Conservation (phyloP, 2,113 vertebrate genomes). For the Trematocara stigmaticum region DNA sequence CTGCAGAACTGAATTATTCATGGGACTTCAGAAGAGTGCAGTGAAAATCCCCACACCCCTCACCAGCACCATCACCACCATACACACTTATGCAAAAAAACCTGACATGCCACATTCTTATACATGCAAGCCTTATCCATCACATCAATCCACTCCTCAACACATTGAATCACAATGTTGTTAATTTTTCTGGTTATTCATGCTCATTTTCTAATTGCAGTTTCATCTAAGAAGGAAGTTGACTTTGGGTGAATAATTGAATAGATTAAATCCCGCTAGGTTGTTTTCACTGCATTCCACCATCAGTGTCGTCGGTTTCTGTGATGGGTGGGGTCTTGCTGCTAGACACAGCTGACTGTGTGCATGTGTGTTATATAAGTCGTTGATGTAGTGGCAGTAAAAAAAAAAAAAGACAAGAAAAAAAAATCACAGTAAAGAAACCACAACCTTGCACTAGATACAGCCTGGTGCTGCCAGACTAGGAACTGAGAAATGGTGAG, state of each 20-base stretch:
- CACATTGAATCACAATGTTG: background rate
- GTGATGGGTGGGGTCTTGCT: constrained; percentile 24
- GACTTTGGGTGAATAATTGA: constrained; percentile 41
- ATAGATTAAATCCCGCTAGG: constrained; percentile 6
- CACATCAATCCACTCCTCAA: background rate
- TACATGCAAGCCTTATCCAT: constrained; percentile 2
- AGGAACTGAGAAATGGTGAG: background rate
- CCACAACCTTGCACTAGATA: background rate
- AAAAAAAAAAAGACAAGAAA: background rate
- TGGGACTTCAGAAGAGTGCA: constrained; percentile 58
- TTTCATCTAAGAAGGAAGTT: background rate
- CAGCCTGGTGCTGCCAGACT: background rate
- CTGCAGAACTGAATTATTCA: constrained; percentile 77
- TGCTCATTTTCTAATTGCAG: background rate
- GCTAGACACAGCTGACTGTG: background rate
- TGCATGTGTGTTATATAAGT: constrained; percentile 35
- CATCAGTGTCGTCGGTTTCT: background rate
- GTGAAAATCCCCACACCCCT: constrained; percentile 56
- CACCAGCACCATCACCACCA: background rate
- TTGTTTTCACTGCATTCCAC: constrained; percentile 2
- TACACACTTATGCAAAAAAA: constrained; percentile 46
- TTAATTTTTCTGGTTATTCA: background rate
- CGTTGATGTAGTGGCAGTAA: background rate
- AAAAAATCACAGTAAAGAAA: background rate
- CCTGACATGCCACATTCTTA: constrained; percentile 37